These are phyloP conservation scores for Chrysaora quinquecirrha DNA, from an alignment of 30 jellyfish, hydroid and myxozoan genomes.

Conservation along the genomic window DNA sequence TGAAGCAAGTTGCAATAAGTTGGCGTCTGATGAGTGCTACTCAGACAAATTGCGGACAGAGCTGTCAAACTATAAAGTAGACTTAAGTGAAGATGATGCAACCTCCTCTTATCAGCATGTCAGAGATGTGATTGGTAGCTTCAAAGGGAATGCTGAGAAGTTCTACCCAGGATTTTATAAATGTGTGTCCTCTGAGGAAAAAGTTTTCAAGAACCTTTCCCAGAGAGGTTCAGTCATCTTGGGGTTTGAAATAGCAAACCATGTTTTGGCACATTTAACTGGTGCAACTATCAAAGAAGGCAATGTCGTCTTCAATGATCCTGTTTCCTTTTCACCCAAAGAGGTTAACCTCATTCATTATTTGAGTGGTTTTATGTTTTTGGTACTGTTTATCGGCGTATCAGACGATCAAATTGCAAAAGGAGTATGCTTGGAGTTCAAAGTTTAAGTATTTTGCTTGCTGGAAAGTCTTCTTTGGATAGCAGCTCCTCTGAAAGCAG, in stretches of 20 bases:
- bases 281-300: conserved; percentile 43
- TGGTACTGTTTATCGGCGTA: conserved; percentile 43
- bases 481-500: conserved; percentile 13
- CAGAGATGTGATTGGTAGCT: conserved; percentile 32
- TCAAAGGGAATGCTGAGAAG: conserved; percentile 47
- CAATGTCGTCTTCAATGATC: background rate
- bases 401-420: conserved; percentile 1
- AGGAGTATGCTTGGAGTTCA: conserved; percentile 7
- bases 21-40: conserved; percentile 59
- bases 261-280: conserved; percentile 61
- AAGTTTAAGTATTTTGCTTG: conserved; percentile 33
- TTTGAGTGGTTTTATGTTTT: conserved; percentile 41
- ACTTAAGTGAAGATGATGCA: conserved; percentile 61
- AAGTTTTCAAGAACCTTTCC: conserved; percentile 42
- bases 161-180: conserved; percentile 49
- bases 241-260: conserved; percentile 69
- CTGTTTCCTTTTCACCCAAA: background rate
- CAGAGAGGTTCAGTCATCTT: conserved; percentile 42
- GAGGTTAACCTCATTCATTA: conserved; percentile 8
- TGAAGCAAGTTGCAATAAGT: conserved; percentile 15
- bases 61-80: conserved; percentile 4
- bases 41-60: conserved; percentile 50
- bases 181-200: conserved; percentile 37
- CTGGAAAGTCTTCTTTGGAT: conserved; percentile 25
- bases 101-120: conserved; percentile 17